Conservation (phyloP, 2,113 vertebrate genomes). For the Etheostoma cragini region DNA sequence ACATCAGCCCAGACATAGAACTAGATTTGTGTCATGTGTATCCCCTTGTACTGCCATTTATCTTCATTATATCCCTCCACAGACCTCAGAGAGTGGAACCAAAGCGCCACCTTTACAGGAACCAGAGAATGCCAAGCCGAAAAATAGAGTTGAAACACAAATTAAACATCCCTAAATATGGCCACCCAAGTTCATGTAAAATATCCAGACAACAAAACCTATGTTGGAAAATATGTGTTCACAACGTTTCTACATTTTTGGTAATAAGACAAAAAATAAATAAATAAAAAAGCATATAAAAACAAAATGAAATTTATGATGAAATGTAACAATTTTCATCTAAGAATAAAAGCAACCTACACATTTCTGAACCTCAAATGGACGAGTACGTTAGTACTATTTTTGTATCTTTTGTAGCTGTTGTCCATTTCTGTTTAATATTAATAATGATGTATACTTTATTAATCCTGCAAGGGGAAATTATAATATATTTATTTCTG, state of each 20-base stretch:
- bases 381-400: not conserved
- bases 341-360: not conserved
- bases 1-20: too few relatives aligned
- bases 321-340: too few relatives aligned
- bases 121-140: constrained; percentile 8
- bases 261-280: not conserved
- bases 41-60: constrained; percentile 45
- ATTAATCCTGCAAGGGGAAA: too few relatives aligned
- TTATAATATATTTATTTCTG: too few relatives aligned
- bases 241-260: not conserved
- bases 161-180: not conserved
- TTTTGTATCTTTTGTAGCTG: too few relatives aligned
- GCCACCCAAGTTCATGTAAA: not conserved
- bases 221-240: not conserved
- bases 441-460: too few relatives aligned
- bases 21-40: not conserved
- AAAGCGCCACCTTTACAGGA: constrained; percentile 40
- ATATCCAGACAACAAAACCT: not conserved
- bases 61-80: constrained; percentile 76
- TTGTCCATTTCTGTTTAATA: too few relatives aligned
- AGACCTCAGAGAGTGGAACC: constrained; percentile 69
- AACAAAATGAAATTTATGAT: not conserved
- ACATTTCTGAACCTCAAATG: not conserved
- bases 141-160: constrained; percentile 34
- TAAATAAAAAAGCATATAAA: not conserved